These are phyloP conservation scores for Junonia oenone DNA, from an alignment of 2,888 invertebrate species.

Conservation along the genomic window DNA sequence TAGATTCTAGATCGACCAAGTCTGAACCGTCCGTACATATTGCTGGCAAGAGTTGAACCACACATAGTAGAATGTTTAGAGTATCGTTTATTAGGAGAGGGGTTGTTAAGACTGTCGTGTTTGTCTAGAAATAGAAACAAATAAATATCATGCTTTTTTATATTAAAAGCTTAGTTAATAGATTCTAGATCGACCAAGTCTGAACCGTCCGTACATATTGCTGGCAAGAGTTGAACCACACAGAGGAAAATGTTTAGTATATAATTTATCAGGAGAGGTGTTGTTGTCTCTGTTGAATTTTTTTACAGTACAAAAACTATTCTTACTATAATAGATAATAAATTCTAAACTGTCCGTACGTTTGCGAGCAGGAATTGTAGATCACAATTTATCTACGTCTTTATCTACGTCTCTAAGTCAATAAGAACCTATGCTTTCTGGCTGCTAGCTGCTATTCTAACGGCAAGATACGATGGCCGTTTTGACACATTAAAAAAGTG, in stretches of 20 bases:
- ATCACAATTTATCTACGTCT: too few species aligned
- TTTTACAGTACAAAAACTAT: too few species aligned
- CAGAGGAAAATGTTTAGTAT: constrained; percentile 88
- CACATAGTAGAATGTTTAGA: constrained; percentile 87
- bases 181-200: constrained; percentile 49
- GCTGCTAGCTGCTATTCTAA: too few species aligned
- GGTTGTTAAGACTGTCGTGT: constrained; percentile 73
- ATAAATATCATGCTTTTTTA: too few species aligned
- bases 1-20: constrained; percentile 78
- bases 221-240: constrained; percentile 85
- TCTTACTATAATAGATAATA: too few species aligned
- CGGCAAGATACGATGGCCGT: too few species aligned
- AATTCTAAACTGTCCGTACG: too few species aligned
- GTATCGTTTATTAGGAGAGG: constrained; percentile 83
- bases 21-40: constrained; percentile 82
- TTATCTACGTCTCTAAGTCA: too few species aligned
- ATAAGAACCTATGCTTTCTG: too few species aligned
- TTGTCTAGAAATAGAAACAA: not conserved
- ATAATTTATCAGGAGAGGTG: constrained; percentile 81
- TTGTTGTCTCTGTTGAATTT: constrained; percentile 81
- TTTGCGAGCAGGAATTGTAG: too few species aligned
- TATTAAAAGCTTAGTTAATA: not conserved
- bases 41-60: constrained; percentile 84
- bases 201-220: constrained; percentile 82
- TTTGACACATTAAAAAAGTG: too few species aligned